phyloP scores from a whole-genome alignment of 2,797 vertebrate species.

The Menidia menidia region DNA sequence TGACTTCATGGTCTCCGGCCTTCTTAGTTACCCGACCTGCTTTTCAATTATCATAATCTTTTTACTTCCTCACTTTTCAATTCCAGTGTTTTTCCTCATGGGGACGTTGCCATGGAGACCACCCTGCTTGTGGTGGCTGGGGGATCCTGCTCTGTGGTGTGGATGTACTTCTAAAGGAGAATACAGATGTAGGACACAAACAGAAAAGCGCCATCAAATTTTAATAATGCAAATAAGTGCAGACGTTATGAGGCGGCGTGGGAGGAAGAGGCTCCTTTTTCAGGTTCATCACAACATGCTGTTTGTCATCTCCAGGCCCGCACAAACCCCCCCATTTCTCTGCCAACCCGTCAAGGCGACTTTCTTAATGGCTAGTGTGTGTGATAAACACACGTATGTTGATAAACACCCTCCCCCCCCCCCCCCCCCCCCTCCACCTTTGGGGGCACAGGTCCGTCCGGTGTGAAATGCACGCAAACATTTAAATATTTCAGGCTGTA shows the following conservation, averaged over 20 bases:
- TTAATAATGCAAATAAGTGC: not conserved
- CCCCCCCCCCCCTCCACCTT: conserved; percentile 5
- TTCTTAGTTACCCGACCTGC: too few species aligned
- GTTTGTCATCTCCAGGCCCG: not conserved
- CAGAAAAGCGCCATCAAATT: not conserved
- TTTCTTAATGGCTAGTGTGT: not conserved
- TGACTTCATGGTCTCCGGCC: too few species aligned
- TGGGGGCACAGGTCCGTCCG: conserved; percentile 59
- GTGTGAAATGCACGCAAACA: conserved; percentile 78
- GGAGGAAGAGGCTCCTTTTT: not conserved
- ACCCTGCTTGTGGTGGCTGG: too few species aligned
- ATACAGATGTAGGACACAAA: too few species aligned
- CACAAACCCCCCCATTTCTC: not conserved
- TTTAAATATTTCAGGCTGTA: conserved; percentile 83
- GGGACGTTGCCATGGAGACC: too few species aligned
- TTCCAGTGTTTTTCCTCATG: too few species aligned
- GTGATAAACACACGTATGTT: conserved; percentile 16
- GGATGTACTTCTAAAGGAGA: too few species aligned
- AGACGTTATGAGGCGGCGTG: not conserved
- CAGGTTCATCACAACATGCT: not conserved
- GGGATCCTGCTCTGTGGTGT: too few species aligned
- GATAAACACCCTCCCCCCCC: conserved; percentile 13
- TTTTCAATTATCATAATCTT: too few species aligned
- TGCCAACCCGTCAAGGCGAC: not conserved
- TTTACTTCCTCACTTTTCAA: too few species aligned